These are phyloP conservation scores for Atrina japonica DNA, from an alignment of 2,888 invertebrate genomes.

Conservation along the genomic window DNA sequence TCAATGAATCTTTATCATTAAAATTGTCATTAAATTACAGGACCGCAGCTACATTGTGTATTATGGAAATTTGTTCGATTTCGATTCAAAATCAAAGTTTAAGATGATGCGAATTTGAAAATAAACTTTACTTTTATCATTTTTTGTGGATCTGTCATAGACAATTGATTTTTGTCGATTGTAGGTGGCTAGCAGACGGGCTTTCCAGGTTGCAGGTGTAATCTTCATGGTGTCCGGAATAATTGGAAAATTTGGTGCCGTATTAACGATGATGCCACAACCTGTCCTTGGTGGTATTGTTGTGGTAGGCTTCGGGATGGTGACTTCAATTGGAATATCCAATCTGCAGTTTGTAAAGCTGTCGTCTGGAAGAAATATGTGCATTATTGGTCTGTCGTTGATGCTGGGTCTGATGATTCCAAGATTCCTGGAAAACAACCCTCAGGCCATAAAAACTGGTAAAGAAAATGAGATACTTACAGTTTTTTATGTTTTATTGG, in stretches of 20 bases:
- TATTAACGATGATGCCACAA: slow-evolving; percentile 81
- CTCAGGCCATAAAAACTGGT: no score
- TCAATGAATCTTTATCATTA: no score
- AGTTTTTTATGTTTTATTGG: no score
- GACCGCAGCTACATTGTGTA: no score
- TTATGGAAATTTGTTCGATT: no score
- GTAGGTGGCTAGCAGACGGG: slow-evolving; percentile 81
- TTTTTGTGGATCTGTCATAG: no score
- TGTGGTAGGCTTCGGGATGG: slow-evolving; percentile 77
- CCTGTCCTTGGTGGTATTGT: slow-evolving; percentile 81
- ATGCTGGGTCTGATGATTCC: slow-evolving; percentile 88
- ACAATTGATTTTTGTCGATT: slow-evolving; percentile 1
- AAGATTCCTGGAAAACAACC: no score
- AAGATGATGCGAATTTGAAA: no score
- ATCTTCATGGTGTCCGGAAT: slow-evolving; percentile 80
- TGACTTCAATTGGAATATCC: slow-evolving; percentile 74
- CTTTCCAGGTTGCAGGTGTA: slow-evolving; percentile 80
- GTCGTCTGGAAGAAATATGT: slow-evolving; percentile 91
- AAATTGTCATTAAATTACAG: no score
- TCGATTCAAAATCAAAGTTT: no score
- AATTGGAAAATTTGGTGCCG: slow-evolving; percentile 81
- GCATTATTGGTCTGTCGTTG: slow-evolving; percentile 91
- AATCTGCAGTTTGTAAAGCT: slow-evolving; percentile 84
- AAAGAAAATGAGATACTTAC: no score
- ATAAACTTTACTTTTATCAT: no score